These are phyloP conservation scores for Eurois occulta DNA, from an alignment of 2,888 invertebrate genomes.

Conservation along the genomic window DNA sequence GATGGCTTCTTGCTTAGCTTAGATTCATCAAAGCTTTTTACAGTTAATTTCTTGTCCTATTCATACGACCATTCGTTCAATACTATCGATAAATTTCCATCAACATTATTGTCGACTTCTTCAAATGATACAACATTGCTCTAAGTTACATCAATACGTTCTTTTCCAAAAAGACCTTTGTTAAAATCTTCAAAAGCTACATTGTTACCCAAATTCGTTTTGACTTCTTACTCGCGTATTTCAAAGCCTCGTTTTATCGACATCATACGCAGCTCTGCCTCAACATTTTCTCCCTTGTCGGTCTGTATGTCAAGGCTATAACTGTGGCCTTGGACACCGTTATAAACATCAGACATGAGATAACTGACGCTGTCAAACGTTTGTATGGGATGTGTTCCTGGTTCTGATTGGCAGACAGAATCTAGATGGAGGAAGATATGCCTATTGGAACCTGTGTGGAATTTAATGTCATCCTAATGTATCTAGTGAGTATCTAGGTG, in stretches of 20 bases:
- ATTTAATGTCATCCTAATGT: background rate
- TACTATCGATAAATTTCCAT: background rate
- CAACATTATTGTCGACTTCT: background rate
- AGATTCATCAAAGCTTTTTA: background rate
- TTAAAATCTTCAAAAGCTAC: background rate
- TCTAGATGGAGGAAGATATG: conserved; percentile 1
- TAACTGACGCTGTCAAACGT: conserved; percentile 44
- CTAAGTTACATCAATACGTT: background rate
- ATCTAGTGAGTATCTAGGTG: background rate
- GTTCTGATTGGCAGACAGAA: background rate
- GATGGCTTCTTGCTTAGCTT: background rate
- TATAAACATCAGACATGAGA: conserved; percentile 64
- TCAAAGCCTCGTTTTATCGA: conserved; percentile 71
- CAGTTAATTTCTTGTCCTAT: accelerated
- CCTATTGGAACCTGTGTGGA: background rate
- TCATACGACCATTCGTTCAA: background rate
- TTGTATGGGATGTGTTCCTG: conserved; percentile 22
- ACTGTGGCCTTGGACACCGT: conserved; percentile 68
- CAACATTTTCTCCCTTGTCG: conserved; percentile 63
- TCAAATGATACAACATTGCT: background rate
- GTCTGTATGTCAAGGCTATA: conserved; percentile 74
- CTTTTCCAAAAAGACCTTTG: background rate
- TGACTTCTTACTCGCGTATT: conserved; percentile 44
- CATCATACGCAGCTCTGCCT: conserved; percentile 71
- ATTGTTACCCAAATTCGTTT: background rate